Evolutionary conservation across 2,888 invertebrate genomes (phyloP).

Genomic region (Ophioninae sp.): DNA sequence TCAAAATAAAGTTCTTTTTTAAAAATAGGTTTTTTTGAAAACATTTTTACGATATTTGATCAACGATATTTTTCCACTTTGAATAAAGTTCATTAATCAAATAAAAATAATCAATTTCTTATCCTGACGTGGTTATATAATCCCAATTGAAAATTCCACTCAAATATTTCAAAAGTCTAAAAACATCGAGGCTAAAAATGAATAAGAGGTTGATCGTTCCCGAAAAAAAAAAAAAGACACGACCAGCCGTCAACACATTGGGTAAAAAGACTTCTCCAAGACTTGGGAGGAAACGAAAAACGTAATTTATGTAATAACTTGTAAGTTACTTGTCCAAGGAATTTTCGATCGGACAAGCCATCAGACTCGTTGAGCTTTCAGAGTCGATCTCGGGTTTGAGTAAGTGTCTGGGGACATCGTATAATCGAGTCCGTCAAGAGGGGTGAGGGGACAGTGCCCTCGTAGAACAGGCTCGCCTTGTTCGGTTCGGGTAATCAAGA

Average conservation of each 20-base stretch:
- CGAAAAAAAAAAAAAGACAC: neutral
- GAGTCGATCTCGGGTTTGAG: conserved; percentile 28
- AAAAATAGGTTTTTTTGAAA: too few relatives aligned
- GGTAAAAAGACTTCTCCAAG: conserved; percentile 6
- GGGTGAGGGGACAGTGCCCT: conserved; percentile 15
- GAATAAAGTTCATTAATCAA: neutral
- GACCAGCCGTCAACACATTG: neutral
- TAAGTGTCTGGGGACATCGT: conserved; percentile 15
- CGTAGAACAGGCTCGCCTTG: conserved; percentile 36
- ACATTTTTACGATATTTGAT: neutral
- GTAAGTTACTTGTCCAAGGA: conserved; percentile 52
- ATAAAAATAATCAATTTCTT: neutral
- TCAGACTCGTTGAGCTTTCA: conserved; percentile 57
- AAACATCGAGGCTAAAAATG: too few relatives aligned
- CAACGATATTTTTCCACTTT: neutral
- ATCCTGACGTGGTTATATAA: neutral
- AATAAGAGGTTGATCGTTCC: too few relatives aligned
- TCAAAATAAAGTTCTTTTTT: too few relatives aligned
- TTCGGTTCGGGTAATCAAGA: conserved; percentile 76
- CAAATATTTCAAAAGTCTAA: too few relatives aligned
- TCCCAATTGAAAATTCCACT: neutral
- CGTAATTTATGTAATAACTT: conserved; percentile 51
- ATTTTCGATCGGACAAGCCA: conserved; percentile 53
- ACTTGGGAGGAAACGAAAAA: conserved; percentile 6
- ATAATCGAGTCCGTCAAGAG: conserved; percentile 21